Base-by-base conservation (phyloP, 2,888 invertebrate species). In the Thalpophila matura region DNA sequence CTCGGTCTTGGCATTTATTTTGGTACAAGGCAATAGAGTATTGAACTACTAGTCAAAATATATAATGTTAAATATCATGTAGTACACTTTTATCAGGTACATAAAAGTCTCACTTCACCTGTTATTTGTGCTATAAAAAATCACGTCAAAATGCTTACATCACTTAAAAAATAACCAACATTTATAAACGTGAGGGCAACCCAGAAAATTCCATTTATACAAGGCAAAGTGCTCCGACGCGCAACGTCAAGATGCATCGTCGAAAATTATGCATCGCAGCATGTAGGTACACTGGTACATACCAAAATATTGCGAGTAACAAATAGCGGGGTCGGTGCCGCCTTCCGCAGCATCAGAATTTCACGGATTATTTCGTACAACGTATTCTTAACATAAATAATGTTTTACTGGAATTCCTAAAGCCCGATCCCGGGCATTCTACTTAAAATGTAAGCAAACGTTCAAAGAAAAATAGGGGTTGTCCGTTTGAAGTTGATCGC, bases 401-500 rank as follows among this genome's bases (percentile, higher is more conserved):
- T 57, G 50, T 77, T 66, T 58, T 42, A 49, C 51, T 40, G 22
- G 45, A 61, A 66, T 60, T 54, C 20, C n/a, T 57, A 24, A 56
- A 58, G 29, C 35, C 27, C 26, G 20, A 42, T 33, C 46, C 43
- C 27, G 1, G 18, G 4, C 14, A 53, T 45, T 20, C 53, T 46
- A 40, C 46, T 70, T 62, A 14, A 62, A 70, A 67, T 57, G n/a
- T 56, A 59, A 72, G 51, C 43, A 65, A 71, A 53, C 54, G 66
- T 56, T 79, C 58, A 60, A 63, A 73, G 69, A 73, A 79, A 79
- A 77, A 76, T 74, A 77, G 55, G 69, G 60, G 59, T 57, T 57
- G 53, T 67, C 59, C 64, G 75, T 82, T 83, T 82, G 75, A 81
- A 76, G 75, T 79, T 70, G 57, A 66, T 64, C 65, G 68, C 74